Evolutionary conservation across 2,797 vertebrate genomes (phyloP).

Genomic region (Nyctibius grandis): DNA sequence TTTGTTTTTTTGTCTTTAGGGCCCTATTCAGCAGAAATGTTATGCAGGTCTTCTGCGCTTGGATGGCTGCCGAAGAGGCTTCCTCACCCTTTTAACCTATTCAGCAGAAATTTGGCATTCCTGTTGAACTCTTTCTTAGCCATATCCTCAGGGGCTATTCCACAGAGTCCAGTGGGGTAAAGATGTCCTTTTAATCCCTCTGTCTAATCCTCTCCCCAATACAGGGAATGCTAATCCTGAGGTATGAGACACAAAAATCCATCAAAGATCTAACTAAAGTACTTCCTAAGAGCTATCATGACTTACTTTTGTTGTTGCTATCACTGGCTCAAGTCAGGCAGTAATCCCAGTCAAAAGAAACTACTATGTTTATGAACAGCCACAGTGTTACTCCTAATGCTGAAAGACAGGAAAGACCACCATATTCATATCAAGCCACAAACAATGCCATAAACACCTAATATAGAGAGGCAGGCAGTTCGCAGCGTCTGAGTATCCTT

Average conservation of each 20-base stretch:
- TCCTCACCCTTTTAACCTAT: conserved; percentile 75
- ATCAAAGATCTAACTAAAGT: conserved; percentile 1
- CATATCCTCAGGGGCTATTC: conserved; percentile 74
- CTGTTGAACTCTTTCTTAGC: conserved; percentile 74
- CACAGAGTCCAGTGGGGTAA: conserved; percentile 72
- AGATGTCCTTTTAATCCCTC: conserved; percentile 69
- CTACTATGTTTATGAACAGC: not conserved
- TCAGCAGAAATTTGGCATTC: conserved; percentile 75
- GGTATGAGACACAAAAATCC: conserved; percentile 24
- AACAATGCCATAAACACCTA: not conserved
- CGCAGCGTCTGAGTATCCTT: not conserved
- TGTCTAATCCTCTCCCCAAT: conserved; percentile 50
- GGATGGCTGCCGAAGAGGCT: conserved; percentile 75
- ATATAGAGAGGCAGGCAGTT: not conserved
- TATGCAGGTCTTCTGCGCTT: conserved; percentile 72
- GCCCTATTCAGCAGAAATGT: conserved; percentile 72
- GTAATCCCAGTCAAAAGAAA: not conserved
- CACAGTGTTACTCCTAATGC: not conserved
- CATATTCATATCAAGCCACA: not conserved
- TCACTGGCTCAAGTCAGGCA: not conserved
- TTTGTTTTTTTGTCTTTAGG: conserved; percentile 72
- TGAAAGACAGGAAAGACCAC: not conserved
- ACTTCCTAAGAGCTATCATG: not conserved
- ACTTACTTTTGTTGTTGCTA: not conserved
- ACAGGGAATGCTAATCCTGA: conserved; percentile 47